Conservation (phyloP, 92 coral and sea anemone species). For the Phymanthus crucifer region DNA sequence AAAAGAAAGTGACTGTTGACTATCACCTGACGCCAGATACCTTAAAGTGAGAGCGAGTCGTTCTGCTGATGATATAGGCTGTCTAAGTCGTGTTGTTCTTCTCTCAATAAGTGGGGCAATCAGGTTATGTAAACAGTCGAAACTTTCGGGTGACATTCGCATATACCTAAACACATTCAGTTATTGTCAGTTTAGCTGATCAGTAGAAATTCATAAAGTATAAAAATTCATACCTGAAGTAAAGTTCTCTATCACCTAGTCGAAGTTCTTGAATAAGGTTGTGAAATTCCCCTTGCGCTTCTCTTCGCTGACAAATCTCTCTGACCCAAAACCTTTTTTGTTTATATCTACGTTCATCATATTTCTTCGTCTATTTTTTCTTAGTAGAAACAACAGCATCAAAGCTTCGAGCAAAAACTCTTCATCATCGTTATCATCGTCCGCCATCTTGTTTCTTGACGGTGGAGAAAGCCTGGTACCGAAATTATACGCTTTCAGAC, state of each 20-base stretch:
- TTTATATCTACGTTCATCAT: conserved; percentile 1
- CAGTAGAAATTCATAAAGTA: conserved; percentile 17
- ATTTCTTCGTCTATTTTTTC: neutral
- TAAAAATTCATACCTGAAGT: conserved; percentile 40
- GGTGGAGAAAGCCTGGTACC: conserved; percentile 31
- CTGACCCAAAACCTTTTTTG: conserved; percentile 55
- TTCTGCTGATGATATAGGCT: conserved; percentile 38
- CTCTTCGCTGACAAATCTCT: conserved; percentile 41
- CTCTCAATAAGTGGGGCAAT: conserved; percentile 46
- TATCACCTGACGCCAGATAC: conserved; percentile 34
- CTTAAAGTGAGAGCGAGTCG: conserved; percentile 36
- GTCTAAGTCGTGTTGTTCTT: conserved; percentile 21
- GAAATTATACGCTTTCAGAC: conserved; percentile 26
- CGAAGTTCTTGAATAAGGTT: conserved; percentile 56
- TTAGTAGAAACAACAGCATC: neutral
- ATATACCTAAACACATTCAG: conserved; percentile 27
- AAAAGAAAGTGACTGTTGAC: conserved; percentile 34
- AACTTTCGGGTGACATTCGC: conserved; percentile 50
- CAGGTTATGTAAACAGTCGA: conserved; percentile 35
- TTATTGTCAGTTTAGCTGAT: neutral
- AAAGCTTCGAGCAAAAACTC: neutral
- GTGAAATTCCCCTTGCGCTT: conserved; percentile 48
- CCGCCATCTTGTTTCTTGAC: conserved; percentile 22
- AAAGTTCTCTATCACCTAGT: conserved; percentile 52
- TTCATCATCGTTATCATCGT: neutral